Percentiles rank a stretch among this genome's conserved stretches.
Conservation (phyloP, 2,888 invertebrate genomes). For the Galeopsomyia nigrocyanea region DNA sequence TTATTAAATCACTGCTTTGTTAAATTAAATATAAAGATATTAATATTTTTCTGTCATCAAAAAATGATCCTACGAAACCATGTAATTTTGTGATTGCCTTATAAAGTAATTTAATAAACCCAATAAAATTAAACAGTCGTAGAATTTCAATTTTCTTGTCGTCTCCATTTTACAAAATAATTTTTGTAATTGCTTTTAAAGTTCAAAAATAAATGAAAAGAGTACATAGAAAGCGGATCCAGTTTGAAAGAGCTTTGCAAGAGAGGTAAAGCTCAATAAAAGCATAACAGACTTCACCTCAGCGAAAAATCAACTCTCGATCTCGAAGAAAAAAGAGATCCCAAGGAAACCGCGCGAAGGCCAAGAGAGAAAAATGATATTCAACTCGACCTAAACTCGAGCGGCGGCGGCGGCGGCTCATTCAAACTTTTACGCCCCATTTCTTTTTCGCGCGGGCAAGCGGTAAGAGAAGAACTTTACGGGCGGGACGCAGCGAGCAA, state of each 20-base stretch:
- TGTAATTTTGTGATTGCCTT: too few relatives aligned
- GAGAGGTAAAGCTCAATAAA: not conserved
- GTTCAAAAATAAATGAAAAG: too few relatives aligned
- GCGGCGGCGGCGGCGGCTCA: slow-evolving; percentile 13
- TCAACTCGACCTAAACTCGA: slow-evolving; percentile 12
- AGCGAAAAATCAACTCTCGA: not conserved
- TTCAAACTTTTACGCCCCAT: slow-evolving; percentile 44
- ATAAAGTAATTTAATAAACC: too few relatives aligned
- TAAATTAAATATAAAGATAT: too few relatives aligned
- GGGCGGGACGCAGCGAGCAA: slow-evolving; percentile 41
- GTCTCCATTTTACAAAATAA: too few relatives aligned
- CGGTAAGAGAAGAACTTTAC: slow-evolving; percentile 39
- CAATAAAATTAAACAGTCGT: too few relatives aligned
- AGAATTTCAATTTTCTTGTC: too few relatives aligned
- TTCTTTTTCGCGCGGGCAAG: slow-evolving; percentile 29
- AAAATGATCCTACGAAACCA: too few relatives aligned
- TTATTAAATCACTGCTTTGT: too few relatives aligned
- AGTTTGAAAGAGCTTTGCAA: not conserved
- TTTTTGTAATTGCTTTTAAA: too few relatives aligned
- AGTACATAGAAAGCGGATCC: too few relatives aligned
- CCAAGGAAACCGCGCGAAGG: not conserved
- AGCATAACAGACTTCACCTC: not conserved
- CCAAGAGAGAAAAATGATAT: slow-evolving; percentile 42
- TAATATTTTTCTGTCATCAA: too few relatives aligned
- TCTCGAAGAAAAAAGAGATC: not conserved